These are phyloP conservation scores for Thryonomys swinderianus DNA, from an alignment of 2,113 vertebrate species.

Conservation along the genomic window DNA sequence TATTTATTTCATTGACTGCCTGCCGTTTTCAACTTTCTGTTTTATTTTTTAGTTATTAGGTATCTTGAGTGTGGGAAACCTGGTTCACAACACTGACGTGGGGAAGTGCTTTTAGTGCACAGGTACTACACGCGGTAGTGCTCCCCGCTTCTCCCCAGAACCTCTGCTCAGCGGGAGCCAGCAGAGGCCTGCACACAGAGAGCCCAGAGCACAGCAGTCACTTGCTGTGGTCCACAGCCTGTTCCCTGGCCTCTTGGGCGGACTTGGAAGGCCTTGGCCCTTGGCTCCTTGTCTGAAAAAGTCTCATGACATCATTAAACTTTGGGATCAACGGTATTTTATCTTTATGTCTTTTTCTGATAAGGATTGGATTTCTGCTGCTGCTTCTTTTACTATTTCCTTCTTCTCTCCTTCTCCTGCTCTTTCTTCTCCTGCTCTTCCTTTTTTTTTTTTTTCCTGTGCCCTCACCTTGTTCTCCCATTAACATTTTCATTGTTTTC, in stretches of 20 bases:
- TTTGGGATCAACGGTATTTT: slow-evolving; percentile 4
- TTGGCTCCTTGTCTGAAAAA: slow-evolving; percentile 43
- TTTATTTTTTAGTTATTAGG: neutral
- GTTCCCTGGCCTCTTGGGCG: neutral
- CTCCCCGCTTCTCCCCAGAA: neutral
- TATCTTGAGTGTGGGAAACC: neutral
- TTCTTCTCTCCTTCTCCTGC: neutral
- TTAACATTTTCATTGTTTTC: slow-evolving; percentile 5
- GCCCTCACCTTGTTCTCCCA: neutral
- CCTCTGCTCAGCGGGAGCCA: neutral
- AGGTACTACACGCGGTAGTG: accelerated
- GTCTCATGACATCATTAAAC: slow-evolving; percentile 52
- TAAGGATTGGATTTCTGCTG: neutral
- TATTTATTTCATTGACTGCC: neutral
- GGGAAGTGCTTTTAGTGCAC: neutral
- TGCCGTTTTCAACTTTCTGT: neutral
- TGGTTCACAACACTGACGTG: neutral
- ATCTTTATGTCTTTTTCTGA: slow-evolving; percentile 1
- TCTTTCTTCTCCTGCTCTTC: neutral
- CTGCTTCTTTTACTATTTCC: neutral
- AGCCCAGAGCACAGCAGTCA: neutral
- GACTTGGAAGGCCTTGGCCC: slow-evolving; percentile 47
- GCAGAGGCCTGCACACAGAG: neutral
- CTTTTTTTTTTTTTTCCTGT: neutral
- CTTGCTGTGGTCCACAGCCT: neutral